These are phyloP conservation scores for Gallinago paraguaiae DNA, from an alignment of 2,113 vertebrate genomes.

Conservation along the genomic window DNA sequence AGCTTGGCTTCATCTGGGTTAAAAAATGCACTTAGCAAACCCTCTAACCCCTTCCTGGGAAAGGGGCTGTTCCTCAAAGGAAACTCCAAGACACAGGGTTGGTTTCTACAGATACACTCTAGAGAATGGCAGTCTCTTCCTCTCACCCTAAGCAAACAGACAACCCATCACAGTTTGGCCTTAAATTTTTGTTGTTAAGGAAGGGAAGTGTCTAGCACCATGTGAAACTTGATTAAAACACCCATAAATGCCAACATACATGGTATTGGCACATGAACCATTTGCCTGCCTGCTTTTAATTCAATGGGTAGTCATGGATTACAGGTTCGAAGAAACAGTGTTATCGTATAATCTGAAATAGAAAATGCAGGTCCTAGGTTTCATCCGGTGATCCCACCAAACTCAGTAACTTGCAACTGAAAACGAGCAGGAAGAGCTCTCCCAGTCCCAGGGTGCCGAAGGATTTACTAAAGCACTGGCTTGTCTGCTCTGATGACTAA, in stretches of 20 bases:
- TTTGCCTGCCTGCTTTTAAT: background rate
- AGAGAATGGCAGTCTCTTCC: background rate
- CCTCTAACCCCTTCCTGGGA: background rate
- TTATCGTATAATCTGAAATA: background rate
- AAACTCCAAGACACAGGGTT: background rate
- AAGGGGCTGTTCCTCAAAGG: background rate
- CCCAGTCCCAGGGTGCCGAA: background rate
- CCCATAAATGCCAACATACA: background rate
- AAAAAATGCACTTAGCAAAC: background rate
- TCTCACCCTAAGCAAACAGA: background rate
- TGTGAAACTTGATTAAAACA: background rate
- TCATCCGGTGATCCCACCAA: background rate
- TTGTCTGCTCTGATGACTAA: background rate
- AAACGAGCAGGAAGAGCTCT: slow-evolving; percentile 23
- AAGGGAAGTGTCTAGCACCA: background rate
- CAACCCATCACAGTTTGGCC: background rate
- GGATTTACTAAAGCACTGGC: slow-evolving; percentile 33
- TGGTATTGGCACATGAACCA: background rate
- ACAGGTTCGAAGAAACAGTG: background rate
- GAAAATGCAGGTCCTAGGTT: background rate
- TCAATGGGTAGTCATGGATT: background rate
- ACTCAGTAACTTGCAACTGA: background rate
- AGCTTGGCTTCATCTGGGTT: background rate
- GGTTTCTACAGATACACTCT: background rate
- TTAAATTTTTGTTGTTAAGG: background rate